Evolutionary conservation across 2,888 invertebrate genomes (phyloP).

Genomic region (Anthrax anthrax): DNA sequence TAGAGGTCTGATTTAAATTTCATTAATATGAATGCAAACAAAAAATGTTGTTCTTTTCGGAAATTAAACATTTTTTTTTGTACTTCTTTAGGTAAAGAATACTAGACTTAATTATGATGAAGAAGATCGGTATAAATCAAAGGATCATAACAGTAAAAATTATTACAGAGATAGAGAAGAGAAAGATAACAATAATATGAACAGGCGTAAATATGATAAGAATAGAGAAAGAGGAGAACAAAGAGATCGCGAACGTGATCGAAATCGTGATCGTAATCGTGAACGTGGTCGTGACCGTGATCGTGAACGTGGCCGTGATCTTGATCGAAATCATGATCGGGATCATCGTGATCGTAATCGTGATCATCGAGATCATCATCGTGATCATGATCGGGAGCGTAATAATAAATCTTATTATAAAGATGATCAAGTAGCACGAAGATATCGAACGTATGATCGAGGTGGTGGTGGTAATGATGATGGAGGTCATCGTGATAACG

Average conservation of each 20-base stretch:
- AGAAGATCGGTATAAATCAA: slow-evolving; percentile 5
- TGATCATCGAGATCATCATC: background rate
- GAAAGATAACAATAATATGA: slow-evolving; percentile 11
- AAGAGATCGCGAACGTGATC: slow-evolving; percentile 10
- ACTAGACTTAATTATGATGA: background rate
- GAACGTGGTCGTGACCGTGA: background rate
- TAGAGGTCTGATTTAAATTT: too few species aligned
- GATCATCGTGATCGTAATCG: slow-evolving; percentile 1
- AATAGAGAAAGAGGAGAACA: slow-evolving; percentile 14
- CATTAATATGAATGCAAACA: too few species aligned
- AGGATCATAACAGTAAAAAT: background rate
- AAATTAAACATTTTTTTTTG: too few species aligned
- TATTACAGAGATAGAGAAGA: slow-evolving; percentile 2
- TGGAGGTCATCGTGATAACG: slow-evolving; percentile 23
- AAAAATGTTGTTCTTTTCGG: too few species aligned
- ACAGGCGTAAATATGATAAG: slow-evolving; percentile 13
- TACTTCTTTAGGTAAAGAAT: too few species aligned
- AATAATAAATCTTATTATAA: background rate
- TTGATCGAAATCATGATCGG: background rate
- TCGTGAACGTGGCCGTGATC: background rate
- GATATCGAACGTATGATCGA: slow-evolving; percentile 10
- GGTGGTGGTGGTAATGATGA: slow-evolving; percentile 7
- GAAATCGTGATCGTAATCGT: slow-evolving; percentile 5
- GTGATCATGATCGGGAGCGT: background rate
- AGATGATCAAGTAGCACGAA: slow-evolving; percentile 8